A percentile compares a stretch with the other conserved stretches of the same genome.
phyloP scores from a whole-genome alignment of 2,113 vertebrate genomes.

The Ascaphus truei region DNA sequence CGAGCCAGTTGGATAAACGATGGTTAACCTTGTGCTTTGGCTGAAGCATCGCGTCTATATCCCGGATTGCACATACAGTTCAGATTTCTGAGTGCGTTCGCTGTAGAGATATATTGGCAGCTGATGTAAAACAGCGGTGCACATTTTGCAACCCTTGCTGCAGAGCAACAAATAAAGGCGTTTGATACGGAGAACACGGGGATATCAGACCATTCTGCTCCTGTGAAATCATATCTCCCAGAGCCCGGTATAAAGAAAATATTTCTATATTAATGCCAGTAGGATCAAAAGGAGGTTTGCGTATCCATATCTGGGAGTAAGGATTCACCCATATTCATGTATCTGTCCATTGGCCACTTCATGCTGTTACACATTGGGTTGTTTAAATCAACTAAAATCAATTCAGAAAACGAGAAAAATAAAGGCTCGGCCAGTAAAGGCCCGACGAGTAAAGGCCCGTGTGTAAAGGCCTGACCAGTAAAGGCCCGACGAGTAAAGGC shows the following conservation, averaged over 20 bases:
- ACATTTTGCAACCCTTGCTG: neutral
- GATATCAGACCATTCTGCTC: too few relatives aligned
- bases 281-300: neutral
- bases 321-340: too few relatives aligned
- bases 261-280: neutral
- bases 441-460: too few relatives aligned
- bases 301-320: neutral
- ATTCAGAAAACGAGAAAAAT: too few relatives aligned
- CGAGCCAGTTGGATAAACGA: slow-evolving; percentile 19
- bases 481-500: too few relatives aligned
- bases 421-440: too few relatives aligned
- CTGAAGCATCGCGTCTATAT: neutral
- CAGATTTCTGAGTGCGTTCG: slow-evolving; percentile 4
- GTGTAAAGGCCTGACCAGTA: too few relatives aligned
- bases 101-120: slow-evolving; percentile 17
- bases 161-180: neutral
- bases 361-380: too few relatives aligned
- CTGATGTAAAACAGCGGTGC: neutral
- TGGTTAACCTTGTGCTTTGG: slow-evolving; percentile 38
- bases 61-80: neutral
- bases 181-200: neutral
- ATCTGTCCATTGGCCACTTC: too few relatives aligned
- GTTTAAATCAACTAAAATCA: too few relatives aligned
- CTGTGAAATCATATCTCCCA: slow-evolving; percentile 13
- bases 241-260: neutral